Evolutionary conservation across 1,140 invertebrate species (phyloP).

Genomic region (Scylla paramamosain): DNA sequence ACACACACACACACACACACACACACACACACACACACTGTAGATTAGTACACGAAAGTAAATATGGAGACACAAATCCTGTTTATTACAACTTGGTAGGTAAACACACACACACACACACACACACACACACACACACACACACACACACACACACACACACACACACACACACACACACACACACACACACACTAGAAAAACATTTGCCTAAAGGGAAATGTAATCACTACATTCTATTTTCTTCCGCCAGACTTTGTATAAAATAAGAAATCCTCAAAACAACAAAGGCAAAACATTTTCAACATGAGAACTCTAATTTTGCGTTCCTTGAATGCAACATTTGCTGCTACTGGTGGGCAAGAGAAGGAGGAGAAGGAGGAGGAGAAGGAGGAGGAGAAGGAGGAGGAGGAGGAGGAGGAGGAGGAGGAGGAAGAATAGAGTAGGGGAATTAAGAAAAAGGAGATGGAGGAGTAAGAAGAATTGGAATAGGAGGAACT

Average conservation of each 20-base stretch:
- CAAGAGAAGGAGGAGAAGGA: background rate
- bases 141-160: background rate
- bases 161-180: background rate
- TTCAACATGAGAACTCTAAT: background rate
- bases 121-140: background rate
- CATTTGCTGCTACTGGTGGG: background rate
- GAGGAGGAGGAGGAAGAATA: too few species aligned
- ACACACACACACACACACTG: background rate
- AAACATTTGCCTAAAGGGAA: background rate
- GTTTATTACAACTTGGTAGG: background rate
- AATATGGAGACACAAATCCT: background rate
- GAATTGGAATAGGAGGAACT: too few species aligned
- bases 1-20: background rate
- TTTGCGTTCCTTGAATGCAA: background rate
- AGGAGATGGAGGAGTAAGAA: too few species aligned
- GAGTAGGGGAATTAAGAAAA: too few species aligned
- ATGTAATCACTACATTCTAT: background rate
- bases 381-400: too few species aligned
- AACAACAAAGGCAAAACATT: background rate
- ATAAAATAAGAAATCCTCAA: background rate
- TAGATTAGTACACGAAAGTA: background rate
- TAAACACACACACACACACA: background rate
- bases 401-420: background rate
- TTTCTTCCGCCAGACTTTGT: background rate
- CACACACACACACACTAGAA: background rate